Base-by-base conservation (phyloP, 1,140 invertebrate species). In the Amphibalanus amphitrite region DNA sequence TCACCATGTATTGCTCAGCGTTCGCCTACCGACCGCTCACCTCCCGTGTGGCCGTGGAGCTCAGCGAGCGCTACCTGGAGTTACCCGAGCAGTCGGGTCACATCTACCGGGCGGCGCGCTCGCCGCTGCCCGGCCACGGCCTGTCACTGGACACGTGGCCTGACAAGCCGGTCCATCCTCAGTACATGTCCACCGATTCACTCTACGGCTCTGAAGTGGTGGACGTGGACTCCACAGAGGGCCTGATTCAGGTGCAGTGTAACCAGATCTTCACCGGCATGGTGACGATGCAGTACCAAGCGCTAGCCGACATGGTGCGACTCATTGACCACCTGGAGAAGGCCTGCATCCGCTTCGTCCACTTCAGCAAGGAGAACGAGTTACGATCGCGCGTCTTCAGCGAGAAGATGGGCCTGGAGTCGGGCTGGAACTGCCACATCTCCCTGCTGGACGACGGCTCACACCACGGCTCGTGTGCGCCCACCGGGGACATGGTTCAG, bases 381-480 rank as follows among this genome's bases (percentile, higher is more conserved):
- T 81, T 98, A 8, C 83, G 95, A 40, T 97, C 95, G 26, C 83
- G 95, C 47, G 93, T 97, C 0, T 98, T 98, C 83, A 95, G 92
- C 25, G 96, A 98, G 81, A 97, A 97, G 82, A 96, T 98, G 92
- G 95, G 96, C 20, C 80, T 98, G 20, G 96, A 98, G 80, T 95
- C 93, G 72, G 96, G 96, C 29, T 98, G 96, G 96, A 98, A 98
- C 81, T 98, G 95, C 80, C 95, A 98, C 78, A 97, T 98, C 74
- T 97, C 94, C 8, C 82, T 98, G 29, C 84, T 93, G 65, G 90
- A 87, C 78, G 90, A 89, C 38, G 47, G 47, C 47, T 20, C 47
- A 20, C 47, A 23, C 13, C 47, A n/a, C n/a, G n/a, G 29, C 3
- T 28, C 30, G n/a, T 65, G 4, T 1, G 28, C 13, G 40, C 69